phyloP scores from a whole-genome alignment of 53 echinoderm and acorn worm genomes.

The Stichopus horrens region DNA sequence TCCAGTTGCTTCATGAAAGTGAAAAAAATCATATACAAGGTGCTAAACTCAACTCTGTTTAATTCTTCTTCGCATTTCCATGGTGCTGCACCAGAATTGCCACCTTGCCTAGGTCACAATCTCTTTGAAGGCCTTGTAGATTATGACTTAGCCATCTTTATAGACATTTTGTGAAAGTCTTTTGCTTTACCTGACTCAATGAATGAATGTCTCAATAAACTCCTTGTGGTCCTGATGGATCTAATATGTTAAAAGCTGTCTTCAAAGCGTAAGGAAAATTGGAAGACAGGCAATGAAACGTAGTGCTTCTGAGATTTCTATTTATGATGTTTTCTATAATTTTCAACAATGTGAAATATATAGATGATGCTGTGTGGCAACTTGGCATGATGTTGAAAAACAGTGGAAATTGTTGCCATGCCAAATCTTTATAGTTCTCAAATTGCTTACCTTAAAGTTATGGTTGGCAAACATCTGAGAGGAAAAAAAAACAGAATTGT shows the following conservation, averaged over 20 bases:
- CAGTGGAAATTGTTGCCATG: constrained; percentile 48
- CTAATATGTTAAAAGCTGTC: constrained; percentile 8
- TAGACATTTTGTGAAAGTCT: constrained; percentile 44
- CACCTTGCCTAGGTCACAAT: constrained; percentile 59
- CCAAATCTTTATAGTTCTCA: background rate
- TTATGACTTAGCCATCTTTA: constrained; percentile 51
- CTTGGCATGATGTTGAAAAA: constrained; percentile 42
- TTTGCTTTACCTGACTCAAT: constrained; percentile 46
- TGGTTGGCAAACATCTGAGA: constrained; percentile 35
- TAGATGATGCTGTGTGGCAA: constrained; percentile 30
- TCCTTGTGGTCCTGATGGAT: constrained; percentile 30
- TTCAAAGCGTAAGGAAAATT: constrained; percentile 10
- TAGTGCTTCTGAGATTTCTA: background rate
- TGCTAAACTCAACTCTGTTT: constrained; percentile 14
- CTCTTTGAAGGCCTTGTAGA: constrained; percentile 53
- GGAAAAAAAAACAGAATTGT: constrained; percentile 20
- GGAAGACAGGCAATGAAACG: constrained; percentile 19
- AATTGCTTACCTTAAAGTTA: constrained; percentile 24
- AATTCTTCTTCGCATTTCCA: constrained; percentile 41
- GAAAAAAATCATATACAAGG: background rate
- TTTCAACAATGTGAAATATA: background rate
- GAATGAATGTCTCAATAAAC: constrained; percentile 46
- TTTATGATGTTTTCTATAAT: background rate
- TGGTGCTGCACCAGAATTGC: constrained; percentile 51
- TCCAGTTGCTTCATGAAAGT: background rate